A percentile compares a stretch with the other conserved stretches of the same genome.
These are phyloP conservation scores for Champsocephalus gunnari DNA, from an alignment of 2,797 vertebrate genomes.

Conservation along the genomic window DNA sequence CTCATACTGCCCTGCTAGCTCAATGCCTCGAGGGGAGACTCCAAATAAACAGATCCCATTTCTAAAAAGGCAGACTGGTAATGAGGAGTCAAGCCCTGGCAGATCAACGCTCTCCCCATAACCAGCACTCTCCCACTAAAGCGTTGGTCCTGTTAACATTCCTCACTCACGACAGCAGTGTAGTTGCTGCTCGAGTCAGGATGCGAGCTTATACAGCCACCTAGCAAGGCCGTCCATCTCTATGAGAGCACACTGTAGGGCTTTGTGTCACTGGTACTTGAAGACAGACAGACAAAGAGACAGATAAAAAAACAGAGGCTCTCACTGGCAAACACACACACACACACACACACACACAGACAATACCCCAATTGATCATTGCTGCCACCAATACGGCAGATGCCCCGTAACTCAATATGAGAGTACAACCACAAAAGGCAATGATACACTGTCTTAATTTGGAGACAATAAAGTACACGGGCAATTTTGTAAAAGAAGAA, in stretches of 20 bases:
- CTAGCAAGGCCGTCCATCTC: constrained; percentile 52
- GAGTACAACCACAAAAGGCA: constrained; percentile 61
- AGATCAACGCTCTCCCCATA: constrained; percentile 48
- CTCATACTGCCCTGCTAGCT: constrained; percentile 51
- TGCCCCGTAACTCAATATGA: constrained; percentile 66
- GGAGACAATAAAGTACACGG: constrained; percentile 71
- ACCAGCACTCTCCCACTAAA: constrained; percentile 55
- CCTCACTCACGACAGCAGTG: constrained; percentile 66
- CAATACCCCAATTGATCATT: constrained; percentile 65
- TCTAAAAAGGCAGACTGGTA: constrained; percentile 67
- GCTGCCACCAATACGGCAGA: constrained; percentile 66
- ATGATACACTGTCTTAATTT: constrained; percentile 77
- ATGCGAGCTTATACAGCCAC: constrained; percentile 64
- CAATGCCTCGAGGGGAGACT: constrained; percentile 52
- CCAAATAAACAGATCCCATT: constrained; percentile 82
- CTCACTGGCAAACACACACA: constrained; percentile 42
- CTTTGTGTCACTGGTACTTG: constrained; percentile 70
- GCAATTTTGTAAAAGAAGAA: constrained; percentile 56
- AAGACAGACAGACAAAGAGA: constrained; percentile 43
- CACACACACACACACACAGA: constrained; percentile 40
- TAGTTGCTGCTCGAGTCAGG: constrained; percentile 57
- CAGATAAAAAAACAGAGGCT: constrained; percentile 33
- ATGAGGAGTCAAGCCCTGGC: constrained; percentile 60
- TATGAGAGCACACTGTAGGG: constrained; percentile 68
- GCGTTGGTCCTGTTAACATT: constrained; percentile 74